Percentiles rank a stretch among this genome's conserved stretches.
Conservation (phyloP, 2,113 vertebrate species). For the Neodon shergylaensis region DNA sequence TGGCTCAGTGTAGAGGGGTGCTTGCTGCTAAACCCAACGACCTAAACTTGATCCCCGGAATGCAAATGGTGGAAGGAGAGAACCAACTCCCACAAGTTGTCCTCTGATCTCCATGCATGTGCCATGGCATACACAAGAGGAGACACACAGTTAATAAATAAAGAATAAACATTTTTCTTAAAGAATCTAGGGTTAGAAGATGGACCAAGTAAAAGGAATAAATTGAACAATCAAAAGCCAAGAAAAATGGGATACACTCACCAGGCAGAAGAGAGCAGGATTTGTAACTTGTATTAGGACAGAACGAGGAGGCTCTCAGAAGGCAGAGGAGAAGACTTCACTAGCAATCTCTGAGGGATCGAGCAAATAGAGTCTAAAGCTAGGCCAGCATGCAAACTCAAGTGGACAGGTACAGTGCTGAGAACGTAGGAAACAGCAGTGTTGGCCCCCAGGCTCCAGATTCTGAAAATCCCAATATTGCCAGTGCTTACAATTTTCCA, state of each 20-base stretch:
- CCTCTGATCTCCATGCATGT: background rate
- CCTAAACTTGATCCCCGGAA: background rate
- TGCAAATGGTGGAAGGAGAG: background rate
- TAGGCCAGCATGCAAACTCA: background rate
- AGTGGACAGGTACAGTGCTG: background rate
- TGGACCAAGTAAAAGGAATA: background rate
- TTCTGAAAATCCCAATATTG: background rate
- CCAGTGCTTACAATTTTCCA: background rate
- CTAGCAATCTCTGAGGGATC: background rate
- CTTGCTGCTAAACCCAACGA: background rate
- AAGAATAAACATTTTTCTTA: background rate
- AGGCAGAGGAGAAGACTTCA: background rate
- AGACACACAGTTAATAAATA: background rate
- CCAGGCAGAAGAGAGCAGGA: background rate
- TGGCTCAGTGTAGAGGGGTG: background rate
- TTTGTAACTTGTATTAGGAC: background rate
- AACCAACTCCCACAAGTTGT: background rate
- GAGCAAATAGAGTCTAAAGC: background rate
- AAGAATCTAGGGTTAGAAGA: background rate
- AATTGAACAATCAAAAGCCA: background rate
- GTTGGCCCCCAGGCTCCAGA: background rate
- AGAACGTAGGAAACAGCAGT: rapidly evolving
- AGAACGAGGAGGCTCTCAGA: background rate
- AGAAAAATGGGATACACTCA: background rate
- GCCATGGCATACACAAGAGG: background rate